These are phyloP conservation scores for Enhydra lutris DNA, from an alignment of 2,113 vertebrate genomes.

Conservation along the genomic window DNA sequence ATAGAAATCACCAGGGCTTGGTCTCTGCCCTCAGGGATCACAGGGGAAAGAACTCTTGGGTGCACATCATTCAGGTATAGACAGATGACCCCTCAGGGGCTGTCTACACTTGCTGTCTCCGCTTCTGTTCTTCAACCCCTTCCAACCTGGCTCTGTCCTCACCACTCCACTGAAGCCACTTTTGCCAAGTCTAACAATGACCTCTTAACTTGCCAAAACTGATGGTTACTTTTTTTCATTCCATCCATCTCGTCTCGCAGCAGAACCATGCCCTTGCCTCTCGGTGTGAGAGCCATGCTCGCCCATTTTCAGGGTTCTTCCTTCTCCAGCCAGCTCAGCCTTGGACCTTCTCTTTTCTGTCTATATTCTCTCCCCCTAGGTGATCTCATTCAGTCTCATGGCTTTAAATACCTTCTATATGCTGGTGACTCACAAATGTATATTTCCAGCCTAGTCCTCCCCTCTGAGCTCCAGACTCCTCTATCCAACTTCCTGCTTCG, in stretches of 20 bases:
- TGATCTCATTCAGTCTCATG: constrained; percentile 69
- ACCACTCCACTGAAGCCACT: background rate
- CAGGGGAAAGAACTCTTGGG: background rate
- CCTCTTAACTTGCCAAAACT: background rate
- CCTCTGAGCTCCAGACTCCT: constrained; percentile 57
- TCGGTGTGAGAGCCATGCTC: background rate
- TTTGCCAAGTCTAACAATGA: background rate
- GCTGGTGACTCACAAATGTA: constrained; percentile 73
- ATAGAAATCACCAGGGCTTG: background rate
- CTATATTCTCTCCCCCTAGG: constrained; percentile 53
- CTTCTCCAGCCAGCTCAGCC: background rate
- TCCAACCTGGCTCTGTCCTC: background rate
- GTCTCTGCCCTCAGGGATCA: background rate
- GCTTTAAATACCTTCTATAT: constrained; percentile 75
- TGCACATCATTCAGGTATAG: background rate
- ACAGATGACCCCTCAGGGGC: background rate
- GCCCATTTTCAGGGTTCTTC: background rate
- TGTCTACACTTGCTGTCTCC: background rate
- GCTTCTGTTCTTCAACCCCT: background rate
- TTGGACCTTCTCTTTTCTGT: constrained; percentile 51
- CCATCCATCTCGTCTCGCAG: background rate
- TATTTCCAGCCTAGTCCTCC: constrained; percentile 73
- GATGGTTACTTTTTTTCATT: background rate
- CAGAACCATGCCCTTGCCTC: background rate
- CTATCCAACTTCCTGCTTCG: constrained; percentile 54